Base-by-base conservation (phyloP, 2,113 vertebrate genomes). In the Pelecanus crispus region DNA sequence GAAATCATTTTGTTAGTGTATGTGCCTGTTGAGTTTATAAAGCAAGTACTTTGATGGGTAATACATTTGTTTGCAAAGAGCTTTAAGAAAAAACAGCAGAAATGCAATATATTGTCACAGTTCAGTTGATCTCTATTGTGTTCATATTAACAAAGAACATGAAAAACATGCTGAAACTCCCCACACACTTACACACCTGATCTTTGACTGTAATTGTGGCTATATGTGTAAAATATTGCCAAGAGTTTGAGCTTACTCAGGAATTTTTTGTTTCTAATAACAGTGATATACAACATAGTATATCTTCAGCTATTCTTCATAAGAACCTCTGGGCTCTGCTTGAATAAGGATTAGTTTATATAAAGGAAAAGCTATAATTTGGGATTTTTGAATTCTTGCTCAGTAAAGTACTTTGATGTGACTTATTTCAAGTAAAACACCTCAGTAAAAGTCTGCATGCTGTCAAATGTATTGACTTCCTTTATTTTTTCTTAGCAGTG, bases 401-500 rank as follows among this genome's bases (percentile, higher is more conserved):
- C 42, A 29, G 7, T 62, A 56, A 92, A 71, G 8, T 67, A 49
- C 44, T 34, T 63, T 72, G 24, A 44, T 88, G 42, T 24, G 12
- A 62, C 29, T 68, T 55, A 79, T 58, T 49, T 49, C 61, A 90
- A 86, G 31, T 47, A 72, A 56, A 72, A 49, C 7, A 88, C 31
- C n/a, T 66, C 38, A 59, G 34, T 25, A 78, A 93, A 94, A 91
- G 31, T 61, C 40, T 91, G 36, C 70, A n/a, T 75, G 36, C 29
- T 58, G 62, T 40, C 55, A 91, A 88, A 58, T 77, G 65, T 59
- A 1, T 91, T 91, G 88, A 26, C 21, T 58, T 84, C 31, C 55
- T 80, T 95, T 93, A 73, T 73, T 96, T 92, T 94, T 94, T 50
- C 78, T 95, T 90, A 34, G 44, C 62, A 82, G 74, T 78, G 59